These are phyloP conservation scores for Gisinianus flammeolus DNA, from an alignment of 2,888 invertebrate species.

Conservation along the genomic window DNA sequence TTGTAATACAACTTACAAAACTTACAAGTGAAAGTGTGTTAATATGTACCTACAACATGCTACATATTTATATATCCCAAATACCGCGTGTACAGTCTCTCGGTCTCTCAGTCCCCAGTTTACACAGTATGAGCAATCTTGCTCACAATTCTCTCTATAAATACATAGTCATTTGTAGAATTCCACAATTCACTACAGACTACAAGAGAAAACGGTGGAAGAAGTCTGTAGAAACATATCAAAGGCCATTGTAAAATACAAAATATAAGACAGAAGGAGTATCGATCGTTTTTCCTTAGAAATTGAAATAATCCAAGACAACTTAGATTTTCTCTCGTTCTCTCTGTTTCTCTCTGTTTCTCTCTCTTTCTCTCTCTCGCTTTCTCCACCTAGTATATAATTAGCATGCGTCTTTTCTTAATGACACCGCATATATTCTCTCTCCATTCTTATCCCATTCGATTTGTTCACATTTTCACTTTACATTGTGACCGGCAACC, in stretches of 20 bases:
- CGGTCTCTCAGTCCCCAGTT: no score
- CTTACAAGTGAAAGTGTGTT: no score
- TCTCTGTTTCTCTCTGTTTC: background rate
- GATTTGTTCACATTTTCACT: background rate
- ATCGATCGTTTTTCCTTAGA: slow-evolving; percentile 34
- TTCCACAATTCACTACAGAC: no score
- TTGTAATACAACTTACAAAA: no score
- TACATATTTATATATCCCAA: no score
- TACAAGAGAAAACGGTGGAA: background rate
- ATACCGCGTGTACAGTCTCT: no score
- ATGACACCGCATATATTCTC: slow-evolving; percentile 29
- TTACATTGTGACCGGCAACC: background rate
- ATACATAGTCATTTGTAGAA: no score
- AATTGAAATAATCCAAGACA: slow-evolving; percentile 43
- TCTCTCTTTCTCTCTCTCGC: slow-evolving; percentile 7
- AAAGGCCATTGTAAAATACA: background rate
- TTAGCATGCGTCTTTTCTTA: slow-evolving; percentile 42
- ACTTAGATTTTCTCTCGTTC: slow-evolving; percentile 5
- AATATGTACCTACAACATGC: no score
- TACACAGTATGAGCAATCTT: no score
- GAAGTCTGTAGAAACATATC: background rate
- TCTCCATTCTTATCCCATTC: background rate
- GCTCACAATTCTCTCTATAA: no score
- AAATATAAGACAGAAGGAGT: slow-evolving; percentile 19
- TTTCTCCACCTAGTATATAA: slow-evolving; percentile 28